These are phyloP conservation scores for Bombus cullumanus DNA, from an alignment of 1,140 invertebrate genomes.

Conservation along the genomic window DNA sequence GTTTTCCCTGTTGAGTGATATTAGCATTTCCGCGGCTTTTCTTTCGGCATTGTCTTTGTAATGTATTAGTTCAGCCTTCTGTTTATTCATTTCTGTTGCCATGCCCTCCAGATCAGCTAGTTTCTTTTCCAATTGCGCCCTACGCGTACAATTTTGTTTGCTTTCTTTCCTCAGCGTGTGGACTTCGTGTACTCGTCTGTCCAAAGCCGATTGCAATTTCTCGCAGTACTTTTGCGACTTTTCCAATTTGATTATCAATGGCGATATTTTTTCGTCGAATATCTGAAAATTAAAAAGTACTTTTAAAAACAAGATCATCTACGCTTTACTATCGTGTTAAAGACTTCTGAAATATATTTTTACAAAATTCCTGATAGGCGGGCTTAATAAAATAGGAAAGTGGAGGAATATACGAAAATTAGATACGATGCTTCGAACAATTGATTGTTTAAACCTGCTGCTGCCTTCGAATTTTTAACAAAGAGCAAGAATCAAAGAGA, in stretches of 20 bases:
- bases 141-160: constrained; percentile 73
- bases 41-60: constrained; percentile 76
- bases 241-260: constrained; percentile 74
- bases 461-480: too few species aligned
- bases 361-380: too few species aligned
- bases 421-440: too few species aligned
- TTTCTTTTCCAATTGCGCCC: constrained; percentile 81
- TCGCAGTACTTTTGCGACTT: constrained; percentile 73
- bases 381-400: too few species aligned
- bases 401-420: too few species aligned
- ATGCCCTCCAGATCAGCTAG: constrained; percentile 81
- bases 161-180: constrained; percentile 72
- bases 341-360: too few species aligned
- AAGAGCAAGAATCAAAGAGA: too few species aligned
- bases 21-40: constrained; percentile 73
- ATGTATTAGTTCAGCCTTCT: constrained; percentile 80
- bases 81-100: constrained; percentile 82
- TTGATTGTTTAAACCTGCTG: too few species aligned
- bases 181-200: constrained; percentile 73
- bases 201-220: constrained; percentile 72
- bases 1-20: constrained; percentile 76
- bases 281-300: constrained; percentile 54
- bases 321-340: too few species aligned
- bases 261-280: constrained; percentile 73
- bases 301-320: background rate